Percentiles rank a stretch among this genome's conserved stretches.
These are phyloP conservation scores for Cariama cristata DNA, from an alignment of 2,113 vertebrate genomes.

Conservation along the genomic window DNA sequence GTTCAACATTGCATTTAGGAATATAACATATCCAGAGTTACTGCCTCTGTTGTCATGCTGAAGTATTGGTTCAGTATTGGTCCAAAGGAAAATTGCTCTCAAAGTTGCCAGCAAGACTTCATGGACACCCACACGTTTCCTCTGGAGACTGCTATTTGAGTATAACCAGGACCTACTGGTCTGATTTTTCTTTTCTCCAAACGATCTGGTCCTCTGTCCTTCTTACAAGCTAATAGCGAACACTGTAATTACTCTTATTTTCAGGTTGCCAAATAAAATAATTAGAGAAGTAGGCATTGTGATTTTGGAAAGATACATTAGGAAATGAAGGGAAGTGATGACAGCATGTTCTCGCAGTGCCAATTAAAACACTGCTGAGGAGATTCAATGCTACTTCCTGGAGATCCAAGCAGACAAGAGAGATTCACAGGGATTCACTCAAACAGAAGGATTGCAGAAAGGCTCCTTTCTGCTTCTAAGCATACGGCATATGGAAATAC, in stretches of 20 bases:
- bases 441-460: not conserved
- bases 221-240: not conserved
- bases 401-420: not conserved
- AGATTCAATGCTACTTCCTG: not conserved
- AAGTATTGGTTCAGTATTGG: not conserved
- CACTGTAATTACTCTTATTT: not conserved
- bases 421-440: not conserved
- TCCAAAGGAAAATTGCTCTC: not conserved
- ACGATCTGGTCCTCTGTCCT: not conserved
- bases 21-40: not conserved
- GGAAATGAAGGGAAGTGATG: slow-evolving; percentile 14
- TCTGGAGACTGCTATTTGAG: not conserved
- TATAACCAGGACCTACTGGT: not conserved
- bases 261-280: slow-evolving; percentile 40
- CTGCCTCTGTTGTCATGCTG: not conserved
- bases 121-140: not conserved
- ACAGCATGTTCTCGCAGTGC: slow-evolving; percentile 3
- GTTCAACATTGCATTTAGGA: not conserved
- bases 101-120: not conserved
- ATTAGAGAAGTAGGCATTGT: slow-evolving; percentile 33
- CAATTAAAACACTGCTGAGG: slow-evolving; percentile 38
- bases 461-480: not conserved
- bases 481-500: not conserved
- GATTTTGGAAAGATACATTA: slow-evolving; percentile 41
- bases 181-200: not conserved